Evolutionary conservation across 2,797 vertebrate genomes (phyloP).

Genomic region (Sebastolobus alascanus): DNA sequence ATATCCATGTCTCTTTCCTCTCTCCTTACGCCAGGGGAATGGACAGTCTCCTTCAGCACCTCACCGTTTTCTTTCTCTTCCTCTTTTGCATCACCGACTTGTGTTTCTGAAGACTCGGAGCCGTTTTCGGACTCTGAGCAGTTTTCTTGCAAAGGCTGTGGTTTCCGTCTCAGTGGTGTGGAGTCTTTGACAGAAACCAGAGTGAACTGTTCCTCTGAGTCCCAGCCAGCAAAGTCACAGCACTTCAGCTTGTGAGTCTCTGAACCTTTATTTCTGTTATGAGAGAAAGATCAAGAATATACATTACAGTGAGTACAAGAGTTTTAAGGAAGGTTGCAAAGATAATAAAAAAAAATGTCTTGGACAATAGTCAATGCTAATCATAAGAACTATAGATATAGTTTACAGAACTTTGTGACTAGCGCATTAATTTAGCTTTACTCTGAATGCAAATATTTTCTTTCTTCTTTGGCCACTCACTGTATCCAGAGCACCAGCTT

Average conservation of each 20-base stretch:
- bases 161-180: neutral
- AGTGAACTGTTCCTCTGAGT: slow-evolving; percentile 90
- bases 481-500: slow-evolving; percentile 89
- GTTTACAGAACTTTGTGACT: neutral
- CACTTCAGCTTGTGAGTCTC: slow-evolving; percentile 84
- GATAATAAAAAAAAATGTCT: neutral
- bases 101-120: slow-evolving; percentile 23
- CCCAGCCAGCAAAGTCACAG: slow-evolving; percentile 93
- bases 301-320: neutral
- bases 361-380: neutral
- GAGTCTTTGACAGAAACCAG: slow-evolving; percentile 63
- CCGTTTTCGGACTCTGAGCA: neutral
- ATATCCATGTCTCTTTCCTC: slow-evolving; percentile 70
- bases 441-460: neutral
- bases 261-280: slow-evolving; percentile 90
- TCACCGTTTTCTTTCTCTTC: slow-evolving; percentile 11
- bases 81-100: slow-evolving; percentile 20
- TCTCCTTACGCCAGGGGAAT: slow-evolving; percentile 11
- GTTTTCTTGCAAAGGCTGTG: slow-evolving; percentile 7
- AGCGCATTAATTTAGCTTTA: neutral
- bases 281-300: slow-evolving; percentile 3
- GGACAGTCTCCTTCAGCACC: neutral
- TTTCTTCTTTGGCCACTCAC: slow-evolving; percentile 83
- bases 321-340: neutral
- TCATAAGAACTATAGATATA: neutral